Percentiles rank a stretch among this genome's conserved stretches.
phyloP scores from a whole-genome alignment of 2,797 vertebrate species.

The Darevskia nairensis region DNA sequence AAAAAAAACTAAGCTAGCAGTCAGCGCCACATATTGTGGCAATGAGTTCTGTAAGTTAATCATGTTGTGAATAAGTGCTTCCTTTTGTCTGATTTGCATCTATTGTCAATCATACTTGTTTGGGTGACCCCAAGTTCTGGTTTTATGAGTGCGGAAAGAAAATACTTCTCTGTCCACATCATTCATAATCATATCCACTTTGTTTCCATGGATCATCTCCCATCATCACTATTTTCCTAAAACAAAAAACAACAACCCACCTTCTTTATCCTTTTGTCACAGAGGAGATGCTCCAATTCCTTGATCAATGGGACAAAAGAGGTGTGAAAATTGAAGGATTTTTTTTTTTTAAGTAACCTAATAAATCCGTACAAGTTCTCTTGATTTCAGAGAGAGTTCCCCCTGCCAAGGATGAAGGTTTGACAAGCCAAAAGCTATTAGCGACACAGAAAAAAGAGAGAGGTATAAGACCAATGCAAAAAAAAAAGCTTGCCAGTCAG shows the following conservation, averaged over 20 bases:
- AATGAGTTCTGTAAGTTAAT: not conserved
- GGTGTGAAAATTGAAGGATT: rapidly evolving
- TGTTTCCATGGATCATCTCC: no score
- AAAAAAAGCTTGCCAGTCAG: not conserved
- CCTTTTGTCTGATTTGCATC: not conserved
- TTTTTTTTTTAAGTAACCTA: not conserved
- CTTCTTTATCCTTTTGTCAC: not conserved
- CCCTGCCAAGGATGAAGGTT: not conserved
- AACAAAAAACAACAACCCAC: not conserved
- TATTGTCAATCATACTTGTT: not conserved
- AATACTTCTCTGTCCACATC: not conserved
- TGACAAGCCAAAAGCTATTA: not conserved
- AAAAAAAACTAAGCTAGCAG: not conserved
- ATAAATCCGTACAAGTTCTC: not conserved
- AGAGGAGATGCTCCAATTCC: not conserved
- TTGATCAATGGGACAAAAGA: not conserved
- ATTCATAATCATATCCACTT: not conserved
- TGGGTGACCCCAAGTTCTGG: not conserved
- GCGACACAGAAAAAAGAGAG: not conserved
- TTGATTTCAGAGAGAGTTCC: not conserved
- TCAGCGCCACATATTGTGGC: not conserved
- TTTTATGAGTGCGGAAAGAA: not conserved
- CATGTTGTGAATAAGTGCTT: not conserved
- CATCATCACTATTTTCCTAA: not conserved
- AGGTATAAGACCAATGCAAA: rapidly evolving